Percentiles rank a stretch among this genome's conserved stretches.
phyloP scores from a whole-genome alignment of 2,888 invertebrate genomes.

The Melieria picta region DNA sequence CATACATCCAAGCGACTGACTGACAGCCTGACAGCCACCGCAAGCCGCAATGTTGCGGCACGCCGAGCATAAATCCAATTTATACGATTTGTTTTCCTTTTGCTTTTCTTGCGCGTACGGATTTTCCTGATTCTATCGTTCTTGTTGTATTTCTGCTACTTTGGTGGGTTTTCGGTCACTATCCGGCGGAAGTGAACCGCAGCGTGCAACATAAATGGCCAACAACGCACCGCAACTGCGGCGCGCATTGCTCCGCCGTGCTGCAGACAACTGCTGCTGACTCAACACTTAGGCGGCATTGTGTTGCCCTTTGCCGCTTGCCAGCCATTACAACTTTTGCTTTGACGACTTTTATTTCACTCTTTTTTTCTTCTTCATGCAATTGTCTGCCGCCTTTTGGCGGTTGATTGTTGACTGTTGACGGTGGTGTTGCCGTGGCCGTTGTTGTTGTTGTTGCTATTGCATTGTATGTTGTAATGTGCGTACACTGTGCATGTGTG shows the following conservation, averaged over 20 bases:
- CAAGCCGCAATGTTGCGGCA: neutral
- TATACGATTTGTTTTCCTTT: neutral
- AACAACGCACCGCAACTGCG: neutral
- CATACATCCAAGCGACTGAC: neutral
- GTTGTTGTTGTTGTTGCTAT: neutral
- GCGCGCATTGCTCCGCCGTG: too few species aligned
- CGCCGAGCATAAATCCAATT: too few species aligned
- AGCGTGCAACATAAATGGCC: conserved; percentile 21
- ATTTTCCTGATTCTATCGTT: too few species aligned
- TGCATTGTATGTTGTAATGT: neutral
- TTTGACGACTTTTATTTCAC: neutral
- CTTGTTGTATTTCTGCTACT: neutral
- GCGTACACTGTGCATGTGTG: conserved; percentile 15
- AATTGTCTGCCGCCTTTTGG: conserved; percentile 19
- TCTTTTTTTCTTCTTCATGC: conserved; percentile 6
- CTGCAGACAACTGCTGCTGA: too few species aligned
- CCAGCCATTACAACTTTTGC: neutral
- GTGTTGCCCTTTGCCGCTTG: too few species aligned
- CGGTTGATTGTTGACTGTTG: conserved; percentile 6
- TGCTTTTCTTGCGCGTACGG: neutral
- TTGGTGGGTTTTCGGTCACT: conserved; percentile 36
- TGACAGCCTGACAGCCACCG: neutral
- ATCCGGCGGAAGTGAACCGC: conserved; percentile 59
- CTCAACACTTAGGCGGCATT: neutral
- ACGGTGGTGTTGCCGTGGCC: conserved; percentile 4